Evolutionary conservation across 2,113 vertebrate species (phyloP).

Genomic region (Serilophus lunatus): DNA sequence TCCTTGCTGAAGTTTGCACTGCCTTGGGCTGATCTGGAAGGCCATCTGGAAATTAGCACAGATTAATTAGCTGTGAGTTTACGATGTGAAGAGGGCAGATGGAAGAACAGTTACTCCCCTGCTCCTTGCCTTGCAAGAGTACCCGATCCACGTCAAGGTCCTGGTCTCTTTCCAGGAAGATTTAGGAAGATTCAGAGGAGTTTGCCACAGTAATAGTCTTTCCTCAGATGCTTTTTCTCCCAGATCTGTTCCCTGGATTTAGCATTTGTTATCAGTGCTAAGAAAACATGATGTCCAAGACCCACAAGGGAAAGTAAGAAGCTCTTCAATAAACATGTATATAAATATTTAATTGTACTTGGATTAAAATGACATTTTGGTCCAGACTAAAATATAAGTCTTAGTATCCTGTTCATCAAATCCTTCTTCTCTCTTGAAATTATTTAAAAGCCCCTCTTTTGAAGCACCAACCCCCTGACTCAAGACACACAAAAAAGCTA

Average conservation of each 20-base stretch:
- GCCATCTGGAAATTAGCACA: conserved; percentile 44
- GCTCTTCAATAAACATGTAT: background rate
- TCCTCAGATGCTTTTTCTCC: background rate
- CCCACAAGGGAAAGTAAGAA: background rate
- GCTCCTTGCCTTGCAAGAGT: background rate
- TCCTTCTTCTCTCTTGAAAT: background rate
- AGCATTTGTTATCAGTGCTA: background rate
- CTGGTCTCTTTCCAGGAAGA: background rate
- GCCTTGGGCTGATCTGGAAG: conserved; percentile 1
- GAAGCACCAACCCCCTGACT: background rate
- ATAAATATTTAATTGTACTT: background rate
- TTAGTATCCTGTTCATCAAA: background rate
- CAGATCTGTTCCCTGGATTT: background rate
- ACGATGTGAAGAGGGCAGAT: background rate
- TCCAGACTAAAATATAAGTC: background rate
- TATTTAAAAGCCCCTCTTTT: background rate
- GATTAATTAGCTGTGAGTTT: conserved; percentile 30
- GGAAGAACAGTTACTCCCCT: background rate
- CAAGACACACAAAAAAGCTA: background rate
- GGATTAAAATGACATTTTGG: background rate
- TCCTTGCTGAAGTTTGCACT: background rate
- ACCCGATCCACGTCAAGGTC: rapidly evolving
- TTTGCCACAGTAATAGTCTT: background rate
- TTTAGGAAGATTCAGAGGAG: background rate
- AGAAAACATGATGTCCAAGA: background rate